These are phyloP conservation scores for Drosophila kepulauana DNA, from an alignment of 1,140 invertebrate species.

Conservation along the genomic window DNA sequence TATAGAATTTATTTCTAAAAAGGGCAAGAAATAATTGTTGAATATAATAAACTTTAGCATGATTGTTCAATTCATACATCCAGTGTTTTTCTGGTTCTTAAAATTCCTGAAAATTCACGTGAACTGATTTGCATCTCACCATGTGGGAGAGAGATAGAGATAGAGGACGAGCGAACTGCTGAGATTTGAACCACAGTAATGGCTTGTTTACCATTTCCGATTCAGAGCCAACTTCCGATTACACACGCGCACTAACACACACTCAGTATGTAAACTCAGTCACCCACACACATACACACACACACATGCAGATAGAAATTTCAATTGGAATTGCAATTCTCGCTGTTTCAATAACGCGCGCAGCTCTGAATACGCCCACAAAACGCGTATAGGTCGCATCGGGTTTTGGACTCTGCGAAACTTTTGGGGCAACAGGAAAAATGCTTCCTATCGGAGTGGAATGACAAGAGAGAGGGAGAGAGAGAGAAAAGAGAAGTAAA, in stretches of 20 bases:
- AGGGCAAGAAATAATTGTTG: background rate
- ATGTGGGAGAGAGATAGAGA: background rate
- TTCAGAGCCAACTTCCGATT: slow-evolving; percentile 46
- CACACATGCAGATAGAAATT: background rate
- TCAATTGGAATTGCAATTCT: slow-evolving; percentile 50
- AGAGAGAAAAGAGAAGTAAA: background rate
- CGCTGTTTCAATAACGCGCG: slow-evolving; percentile 48
- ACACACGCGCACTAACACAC: slow-evolving; percentile 15
- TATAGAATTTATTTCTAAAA: too few relatives aligned
- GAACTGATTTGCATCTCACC: slow-evolving; percentile 6
- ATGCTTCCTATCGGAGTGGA: background rate
- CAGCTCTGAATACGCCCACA: slow-evolving; percentile 43
- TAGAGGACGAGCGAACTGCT: background rate
- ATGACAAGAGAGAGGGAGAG: background rate
- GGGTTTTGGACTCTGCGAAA: slow-evolving; percentile 28
- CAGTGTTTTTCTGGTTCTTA: background rate
- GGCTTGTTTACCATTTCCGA: slow-evolving; percentile 50
- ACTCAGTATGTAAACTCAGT: background rate
- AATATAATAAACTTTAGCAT: background rate
- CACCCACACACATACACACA: background rate
- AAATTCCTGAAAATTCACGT: background rate
- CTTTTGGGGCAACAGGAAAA: slow-evolving; percentile 16
- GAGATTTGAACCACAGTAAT: slow-evolving; percentile 35
- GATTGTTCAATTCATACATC: background rate
- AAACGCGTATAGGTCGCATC: slow-evolving; percentile 37